Evolutionary conservation across 2,113 vertebrate genomes (phyloP), one percentile per base, ranked within the genome.

Genomic region (Poeciliopsis retropinna): DNA sequence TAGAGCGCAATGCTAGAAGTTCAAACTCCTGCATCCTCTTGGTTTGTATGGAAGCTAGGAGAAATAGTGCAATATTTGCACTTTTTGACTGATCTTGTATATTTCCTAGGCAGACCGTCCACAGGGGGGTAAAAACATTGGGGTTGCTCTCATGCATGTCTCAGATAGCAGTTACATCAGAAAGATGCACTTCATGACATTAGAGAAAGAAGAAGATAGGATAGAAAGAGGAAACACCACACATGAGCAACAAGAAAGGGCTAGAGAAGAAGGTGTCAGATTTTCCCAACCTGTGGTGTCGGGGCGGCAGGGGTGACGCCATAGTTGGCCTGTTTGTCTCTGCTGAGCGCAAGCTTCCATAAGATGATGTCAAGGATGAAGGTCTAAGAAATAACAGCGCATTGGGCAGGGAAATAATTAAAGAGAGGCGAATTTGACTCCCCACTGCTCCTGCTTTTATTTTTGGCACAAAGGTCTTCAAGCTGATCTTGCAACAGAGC

Each of bases 341-440:
- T 95, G 95, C 89, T 97, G 97, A 98, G 97, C 95, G 97, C 96
- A 96, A 97, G 95, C 94, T 97, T 99, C 97, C 97, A 96, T 95
- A 99, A 97, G 97, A 98, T 81, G 95, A 95, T 94, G 95, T 99
- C 98, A 96, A 98, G 96, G 96, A 98, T 93, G 96, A 98, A 87
- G 94, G 94, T 98, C 98, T 99, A 97, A 92, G 96, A 95, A 94
- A 96, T 85, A 94, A 96, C 84, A 95, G 92, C 84, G 95, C 92
- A 94, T 95, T 92, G 92, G 94, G 94, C 74, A 83, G 88, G 88
- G 94, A 95, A 90, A 96, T 94, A 96, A 96, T 96, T 95, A 94
- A 86, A 93, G 85, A 96, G 93, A 96, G 90, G 94, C 95, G 94
- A 88, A 88, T 89, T 83, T 91, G 90, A 92, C 93, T 89, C 78